phyloP scores from a whole-genome alignment of 2,888 invertebrate species.

The Poecilobothrus nobilitatus region DNA sequence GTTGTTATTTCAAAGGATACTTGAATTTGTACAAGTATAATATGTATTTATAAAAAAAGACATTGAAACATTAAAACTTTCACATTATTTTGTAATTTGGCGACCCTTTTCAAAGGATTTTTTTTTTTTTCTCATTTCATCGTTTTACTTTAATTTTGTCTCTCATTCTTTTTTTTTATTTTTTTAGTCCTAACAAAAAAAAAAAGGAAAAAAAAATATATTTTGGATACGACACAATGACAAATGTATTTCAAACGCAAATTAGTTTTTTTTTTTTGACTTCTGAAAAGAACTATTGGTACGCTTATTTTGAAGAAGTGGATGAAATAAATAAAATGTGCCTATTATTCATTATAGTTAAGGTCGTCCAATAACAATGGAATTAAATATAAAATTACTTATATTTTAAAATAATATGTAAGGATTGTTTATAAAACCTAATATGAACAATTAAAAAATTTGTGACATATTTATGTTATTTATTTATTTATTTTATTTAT shows the following conservation, averaged over 20 bases:
- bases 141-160: background rate
- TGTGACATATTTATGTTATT: too few relatives aligned
- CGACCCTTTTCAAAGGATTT: slow-evolving; percentile 9
- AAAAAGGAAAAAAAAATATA: background rate
- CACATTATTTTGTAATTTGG: slow-evolving; percentile 9
- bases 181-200: too few relatives aligned
- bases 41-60: background rate
- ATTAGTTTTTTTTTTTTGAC: background rate
- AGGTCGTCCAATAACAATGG: too few relatives aligned
- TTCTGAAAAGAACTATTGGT: too few relatives aligned
- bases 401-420: too few relatives aligned
- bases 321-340: too few relatives aligned
- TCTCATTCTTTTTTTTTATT: background rate
- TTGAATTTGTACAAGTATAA: background rate
- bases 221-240: background rate
- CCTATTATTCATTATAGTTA: too few relatives aligned
- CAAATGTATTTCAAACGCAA: slow-evolving; percentile 3
- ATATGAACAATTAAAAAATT: too few relatives aligned
- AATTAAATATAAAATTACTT: too few relatives aligned
- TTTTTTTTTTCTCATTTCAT: background rate
- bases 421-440: too few relatives aligned
- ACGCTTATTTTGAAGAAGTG: too few relatives aligned
- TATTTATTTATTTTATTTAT: too few relatives aligned
- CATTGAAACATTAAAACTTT: slow-evolving; percentile 9
- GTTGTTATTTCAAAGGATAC: background rate